These are phyloP conservation scores for Tolmerus cingulatus DNA, from an alignment of 2,888 invertebrate genomes.

Conservation along the genomic window DNA sequence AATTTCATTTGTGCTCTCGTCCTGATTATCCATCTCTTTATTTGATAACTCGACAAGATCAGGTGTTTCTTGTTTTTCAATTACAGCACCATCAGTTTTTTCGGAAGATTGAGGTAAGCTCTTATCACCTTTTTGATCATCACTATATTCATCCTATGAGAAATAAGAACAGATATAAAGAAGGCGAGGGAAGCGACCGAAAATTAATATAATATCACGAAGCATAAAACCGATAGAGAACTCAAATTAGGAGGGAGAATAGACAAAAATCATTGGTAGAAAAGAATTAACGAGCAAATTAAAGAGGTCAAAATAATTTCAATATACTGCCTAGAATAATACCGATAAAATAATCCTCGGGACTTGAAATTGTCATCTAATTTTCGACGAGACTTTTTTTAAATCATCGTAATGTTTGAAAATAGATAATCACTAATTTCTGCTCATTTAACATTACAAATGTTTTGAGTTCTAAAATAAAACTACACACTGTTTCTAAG, in stretches of 20 bases:
- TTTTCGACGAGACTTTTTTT: too few species aligned
- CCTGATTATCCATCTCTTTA: conserved; percentile 44
- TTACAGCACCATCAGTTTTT: background rate
- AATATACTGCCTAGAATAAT: too few species aligned
- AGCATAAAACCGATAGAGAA: background rate
- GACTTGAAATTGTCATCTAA: too few species aligned
- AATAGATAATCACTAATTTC: too few species aligned
- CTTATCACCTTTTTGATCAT: conserved; percentile 57
- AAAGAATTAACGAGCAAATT: too few species aligned
- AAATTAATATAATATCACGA: background rate
- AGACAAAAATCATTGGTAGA: too few species aligned
- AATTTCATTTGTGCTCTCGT: background rate
- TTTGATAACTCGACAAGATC: conserved; percentile 53
- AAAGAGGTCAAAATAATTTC: too few species aligned
- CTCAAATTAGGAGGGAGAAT: background rate
- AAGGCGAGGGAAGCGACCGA: background rate
- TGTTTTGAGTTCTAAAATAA: background rate
- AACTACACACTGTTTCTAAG: background rate
- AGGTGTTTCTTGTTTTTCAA: conserved; percentile 50
- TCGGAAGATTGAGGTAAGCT: background rate
- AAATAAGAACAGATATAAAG: background rate
- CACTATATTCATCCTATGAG: conserved; percentile 69
- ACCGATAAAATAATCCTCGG: too few species aligned
- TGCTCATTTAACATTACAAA: too few species aligned
- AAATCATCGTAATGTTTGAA: too few species aligned